phyloP scores from a whole-genome alignment of 2,797 vertebrate species.

The Psittacula derbiana region DNA sequence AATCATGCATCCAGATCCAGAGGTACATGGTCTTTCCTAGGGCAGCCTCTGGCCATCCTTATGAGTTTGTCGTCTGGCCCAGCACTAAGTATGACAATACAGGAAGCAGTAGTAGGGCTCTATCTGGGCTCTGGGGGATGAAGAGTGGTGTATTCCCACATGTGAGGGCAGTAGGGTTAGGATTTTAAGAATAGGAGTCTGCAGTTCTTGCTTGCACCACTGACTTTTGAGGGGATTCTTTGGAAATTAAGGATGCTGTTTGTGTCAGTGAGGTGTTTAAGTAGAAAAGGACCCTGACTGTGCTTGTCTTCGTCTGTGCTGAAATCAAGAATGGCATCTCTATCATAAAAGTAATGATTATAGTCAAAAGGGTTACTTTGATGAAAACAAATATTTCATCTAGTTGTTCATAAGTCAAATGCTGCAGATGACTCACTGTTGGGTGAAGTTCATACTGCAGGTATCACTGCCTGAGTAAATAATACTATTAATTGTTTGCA shows the following conservation, averaged over 20 bases:
- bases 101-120: neutral
- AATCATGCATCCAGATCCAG: fast-evolving
- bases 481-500: constrained; percentile 15
- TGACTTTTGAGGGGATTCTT: neutral
- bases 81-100: neutral
- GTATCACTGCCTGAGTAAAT: constrained; percentile 5
- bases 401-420: neutral
- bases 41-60: neutral
- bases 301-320: neutral
- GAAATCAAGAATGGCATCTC: neutral
- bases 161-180: neutral
- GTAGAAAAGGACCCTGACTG: neutral
- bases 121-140: neutral
- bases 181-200: neutral
- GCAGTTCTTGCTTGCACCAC: neutral
- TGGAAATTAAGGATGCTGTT: neutral
- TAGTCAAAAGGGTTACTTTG: neutral
- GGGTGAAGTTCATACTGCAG: neutral
- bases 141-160: fast-evolving
- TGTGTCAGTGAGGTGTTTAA: neutral
- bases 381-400: neutral
- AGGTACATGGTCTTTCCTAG: fast-evolving
- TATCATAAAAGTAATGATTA: neutral
- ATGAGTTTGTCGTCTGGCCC: neutral
- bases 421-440: neutral